Evolutionary conservation across 2,888 invertebrate species (phyloP).

Genomic region (Ectobius pallidus): DNA sequence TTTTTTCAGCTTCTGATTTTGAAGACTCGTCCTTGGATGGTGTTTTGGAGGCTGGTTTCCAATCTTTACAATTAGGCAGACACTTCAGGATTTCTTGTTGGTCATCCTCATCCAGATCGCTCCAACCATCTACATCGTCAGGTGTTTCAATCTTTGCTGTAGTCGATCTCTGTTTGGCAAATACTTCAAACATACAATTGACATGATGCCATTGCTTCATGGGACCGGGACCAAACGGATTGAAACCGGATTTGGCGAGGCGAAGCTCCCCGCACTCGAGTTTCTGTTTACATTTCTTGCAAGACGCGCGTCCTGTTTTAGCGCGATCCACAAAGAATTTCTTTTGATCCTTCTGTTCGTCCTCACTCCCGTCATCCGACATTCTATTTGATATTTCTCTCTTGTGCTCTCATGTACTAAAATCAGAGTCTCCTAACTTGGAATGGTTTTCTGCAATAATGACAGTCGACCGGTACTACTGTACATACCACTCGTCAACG

Average conservation of each 20-base stretch:
- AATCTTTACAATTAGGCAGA: constrained; percentile 45
- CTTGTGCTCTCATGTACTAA: too few species aligned
- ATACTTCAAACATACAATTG: constrained; percentile 78
- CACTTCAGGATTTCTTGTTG: constrained; percentile 63
- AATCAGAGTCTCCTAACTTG: too few species aligned
- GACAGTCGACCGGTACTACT: too few species aligned
- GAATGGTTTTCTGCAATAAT: too few species aligned
- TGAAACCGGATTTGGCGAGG: constrained; percentile 77
- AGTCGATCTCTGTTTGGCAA: constrained; percentile 77
- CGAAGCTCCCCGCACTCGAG: constrained; percentile 74
- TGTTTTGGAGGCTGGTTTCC: not conserved
- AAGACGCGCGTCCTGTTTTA: constrained; percentile 79
- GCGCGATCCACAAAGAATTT: constrained; percentile 78
- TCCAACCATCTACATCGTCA: constrained; percentile 82
- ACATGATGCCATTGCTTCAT: constrained; percentile 89
- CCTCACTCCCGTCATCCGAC: constrained; percentile 49
- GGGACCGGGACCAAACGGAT: constrained; percentile 73
- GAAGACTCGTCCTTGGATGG: not conserved
- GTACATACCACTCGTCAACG: too few species aligned
- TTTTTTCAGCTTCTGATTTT: not conserved
- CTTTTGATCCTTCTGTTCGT: constrained; percentile 52
- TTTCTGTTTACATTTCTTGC: constrained; percentile 85
- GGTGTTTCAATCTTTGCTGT: constrained; percentile 79
- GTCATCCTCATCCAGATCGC: constrained; percentile 68
- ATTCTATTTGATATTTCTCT: too few species aligned